Conservation (phyloP, 2,113 vertebrate species). For the Pangasianodon gigas region DNA sequence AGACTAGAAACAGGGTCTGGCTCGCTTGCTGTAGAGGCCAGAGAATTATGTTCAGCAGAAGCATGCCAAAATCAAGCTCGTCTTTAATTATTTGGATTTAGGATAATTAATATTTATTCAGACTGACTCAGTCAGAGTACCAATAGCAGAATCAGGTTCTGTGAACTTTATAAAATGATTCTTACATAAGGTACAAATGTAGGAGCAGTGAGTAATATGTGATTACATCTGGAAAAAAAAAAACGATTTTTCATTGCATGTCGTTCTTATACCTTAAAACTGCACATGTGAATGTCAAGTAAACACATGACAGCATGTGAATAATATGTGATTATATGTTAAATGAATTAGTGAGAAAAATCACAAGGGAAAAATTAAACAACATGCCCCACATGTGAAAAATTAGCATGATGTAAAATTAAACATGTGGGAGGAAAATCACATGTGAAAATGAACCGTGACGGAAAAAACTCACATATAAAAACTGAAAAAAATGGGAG, state of each 20-base stretch:
- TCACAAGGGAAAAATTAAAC: not conserved
- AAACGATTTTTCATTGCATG: not conserved
- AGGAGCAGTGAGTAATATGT: not conserved
- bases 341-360: not conserved
- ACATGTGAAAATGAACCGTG: too few species aligned
- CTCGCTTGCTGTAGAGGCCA: constrained; percentile 16
- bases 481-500: not conserved
- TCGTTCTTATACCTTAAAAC: not conserved
- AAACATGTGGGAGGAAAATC: not conserved
- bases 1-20: not conserved
- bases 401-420: not conserved
- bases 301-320: not conserved
- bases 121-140: not conserved
- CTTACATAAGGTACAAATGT: not conserved
- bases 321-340: not conserved
- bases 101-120: not conserved
- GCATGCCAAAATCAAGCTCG: constrained; percentile 8
- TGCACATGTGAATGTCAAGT: not conserved
- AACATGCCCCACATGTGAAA: not conserved
- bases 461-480: not conserved
- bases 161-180: not conserved
- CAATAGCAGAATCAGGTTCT: not conserved
- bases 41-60: not conserved
- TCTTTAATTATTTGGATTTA: constrained; percentile 28
- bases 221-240: not conserved